Percentiles rank a stretch among this genome's conserved stretches.
Evolutionary conservation across 2,113 vertebrate species (phyloP).

Genomic region (Acanthisitta chloris): DNA sequence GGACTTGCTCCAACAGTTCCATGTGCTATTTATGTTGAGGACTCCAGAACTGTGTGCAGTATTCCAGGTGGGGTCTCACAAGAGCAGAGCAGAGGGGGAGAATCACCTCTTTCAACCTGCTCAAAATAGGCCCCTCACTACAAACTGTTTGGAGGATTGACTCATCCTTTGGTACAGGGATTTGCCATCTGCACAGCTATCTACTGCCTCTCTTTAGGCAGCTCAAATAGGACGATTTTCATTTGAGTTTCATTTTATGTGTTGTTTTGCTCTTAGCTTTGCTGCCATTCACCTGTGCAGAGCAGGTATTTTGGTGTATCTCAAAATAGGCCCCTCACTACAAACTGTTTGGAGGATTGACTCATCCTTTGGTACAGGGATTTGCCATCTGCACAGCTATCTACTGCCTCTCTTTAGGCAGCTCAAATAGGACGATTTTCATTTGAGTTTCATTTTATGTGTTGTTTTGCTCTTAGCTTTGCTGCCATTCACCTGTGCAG

Average conservation of each 20-base stretch:
- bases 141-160: neutral
- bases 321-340: neutral
- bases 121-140: neutral
- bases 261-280: neutral
- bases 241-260: neutral
- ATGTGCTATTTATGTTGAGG: no score
- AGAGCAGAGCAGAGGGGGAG: no score
- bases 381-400: neutral
- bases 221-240: neutral
- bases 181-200: neutral
- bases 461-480: neutral
- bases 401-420: neutral
- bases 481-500: neutral
- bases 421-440: neutral
- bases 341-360: neutral
- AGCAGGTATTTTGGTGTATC: neutral
- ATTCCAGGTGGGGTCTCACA: no score
- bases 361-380: neutral
- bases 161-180: neutral
- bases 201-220: neutral
- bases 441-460: neutral
- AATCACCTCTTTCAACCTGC: no score
- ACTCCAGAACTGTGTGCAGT: no score
- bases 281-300: neutral
- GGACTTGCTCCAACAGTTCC: no score